Conservation (phyloP, 2,797 vertebrate genomes). For the Etheostoma perlongum region DNA sequence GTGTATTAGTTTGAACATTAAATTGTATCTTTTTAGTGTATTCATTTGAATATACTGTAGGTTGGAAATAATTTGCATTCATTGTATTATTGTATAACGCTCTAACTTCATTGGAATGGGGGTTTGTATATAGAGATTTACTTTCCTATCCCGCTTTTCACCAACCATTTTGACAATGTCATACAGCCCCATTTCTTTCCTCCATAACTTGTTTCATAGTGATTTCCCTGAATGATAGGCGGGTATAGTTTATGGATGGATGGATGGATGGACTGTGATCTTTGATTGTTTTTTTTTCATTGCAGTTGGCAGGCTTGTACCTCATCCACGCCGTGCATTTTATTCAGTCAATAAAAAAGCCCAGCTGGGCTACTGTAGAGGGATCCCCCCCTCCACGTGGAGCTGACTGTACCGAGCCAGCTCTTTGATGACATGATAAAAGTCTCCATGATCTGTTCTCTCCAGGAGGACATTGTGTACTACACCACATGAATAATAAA, state of each 20-base stretch:
- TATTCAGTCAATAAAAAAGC: constrained; percentile 21
- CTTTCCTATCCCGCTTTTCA: not conserved
- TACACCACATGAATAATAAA: constrained; percentile 30
- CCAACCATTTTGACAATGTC: not conserved
- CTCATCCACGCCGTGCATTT: constrained; percentile 18
- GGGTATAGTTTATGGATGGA: not conserved
- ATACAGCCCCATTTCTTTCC: not conserved
- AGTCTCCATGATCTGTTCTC: constrained; percentile 18
- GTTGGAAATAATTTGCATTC: no score
- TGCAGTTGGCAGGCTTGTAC: not conserved
- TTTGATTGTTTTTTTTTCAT: constrained; percentile 12
- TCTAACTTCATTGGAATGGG: no score
- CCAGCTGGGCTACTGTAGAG: constrained; percentile 4
- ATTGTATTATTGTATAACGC: no score
- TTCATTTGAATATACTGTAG: no score
- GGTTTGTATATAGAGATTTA: not conserved
- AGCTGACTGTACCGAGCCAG: constrained; percentile 14
- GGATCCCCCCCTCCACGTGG: constrained; percentile 8
- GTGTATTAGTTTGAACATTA: no score
- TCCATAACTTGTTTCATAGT: not conserved
- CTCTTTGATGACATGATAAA: constrained; percentile 26
- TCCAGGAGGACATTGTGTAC: constrained; percentile 41
- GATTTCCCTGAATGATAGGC: not conserved
- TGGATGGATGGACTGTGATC: constrained; percentile 1
- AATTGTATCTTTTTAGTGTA: no score